Conservation (phyloP, 2,888 invertebrate species). For the Omphaloscelis lunosa region DNA sequence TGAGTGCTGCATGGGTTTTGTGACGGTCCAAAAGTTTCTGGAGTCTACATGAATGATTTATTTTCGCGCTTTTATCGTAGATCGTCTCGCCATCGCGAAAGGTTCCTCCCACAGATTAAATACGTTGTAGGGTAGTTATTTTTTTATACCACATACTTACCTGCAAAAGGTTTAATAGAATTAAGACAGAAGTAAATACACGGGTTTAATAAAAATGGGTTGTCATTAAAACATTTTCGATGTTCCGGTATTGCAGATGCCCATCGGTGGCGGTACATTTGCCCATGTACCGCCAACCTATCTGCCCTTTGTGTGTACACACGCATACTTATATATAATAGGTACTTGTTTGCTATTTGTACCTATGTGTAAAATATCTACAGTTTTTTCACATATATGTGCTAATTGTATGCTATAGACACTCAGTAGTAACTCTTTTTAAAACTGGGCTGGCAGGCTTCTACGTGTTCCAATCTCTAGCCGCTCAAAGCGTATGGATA, state of each 20-base stretch:
- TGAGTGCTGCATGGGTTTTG: slow-evolving; percentile 75
- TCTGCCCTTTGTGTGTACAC: too few species aligned
- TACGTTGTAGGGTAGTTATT: too few species aligned
- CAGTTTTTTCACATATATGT: not conserved
- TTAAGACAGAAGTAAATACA: not conserved
- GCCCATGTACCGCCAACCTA: too few species aligned
- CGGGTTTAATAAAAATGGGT: not conserved
- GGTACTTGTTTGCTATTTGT: not conserved
- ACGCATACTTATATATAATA: not conserved
- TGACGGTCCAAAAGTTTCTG: slow-evolving; percentile 44
- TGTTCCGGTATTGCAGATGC: not conserved
- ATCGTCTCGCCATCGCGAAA: not conserved
- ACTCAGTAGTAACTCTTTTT: not conserved
- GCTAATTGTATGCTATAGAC: not conserved
- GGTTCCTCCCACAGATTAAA: not conserved
- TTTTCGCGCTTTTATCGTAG: not conserved
- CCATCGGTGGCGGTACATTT: too few species aligned
- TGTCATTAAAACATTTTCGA: not conserved
- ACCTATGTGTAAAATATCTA: not conserved
- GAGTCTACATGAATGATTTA: not conserved
- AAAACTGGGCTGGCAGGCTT: not conserved
- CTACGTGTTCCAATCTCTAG: not conserved
- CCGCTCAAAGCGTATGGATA: too few species aligned
- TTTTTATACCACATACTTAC: not conserved
- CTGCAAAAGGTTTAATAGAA: not conserved